A percentile compares a stretch with the other conserved stretches of the same genome.
Evolutionary conservation across 1,140 invertebrate species (phyloP).

Genomic region (Microvelia longipes): DNA sequence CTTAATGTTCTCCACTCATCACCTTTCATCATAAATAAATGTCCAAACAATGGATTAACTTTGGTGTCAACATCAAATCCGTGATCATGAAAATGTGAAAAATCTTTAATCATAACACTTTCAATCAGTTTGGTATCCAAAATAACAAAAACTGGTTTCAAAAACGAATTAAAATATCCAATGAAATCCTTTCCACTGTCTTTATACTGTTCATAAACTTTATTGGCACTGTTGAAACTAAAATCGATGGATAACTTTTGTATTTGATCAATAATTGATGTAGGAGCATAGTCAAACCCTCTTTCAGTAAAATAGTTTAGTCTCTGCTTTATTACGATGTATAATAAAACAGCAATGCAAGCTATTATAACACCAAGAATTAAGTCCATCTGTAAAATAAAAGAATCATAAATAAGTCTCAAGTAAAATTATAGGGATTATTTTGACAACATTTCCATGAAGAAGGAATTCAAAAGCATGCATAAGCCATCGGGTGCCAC

Average conservation of each 20-base stretch:
- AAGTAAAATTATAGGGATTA: too few species aligned
- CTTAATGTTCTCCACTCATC: constrained; percentile 33
- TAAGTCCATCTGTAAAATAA: too few species aligned
- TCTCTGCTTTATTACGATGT: not conserved
- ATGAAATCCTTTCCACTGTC: not conserved
- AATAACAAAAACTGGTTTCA: constrained; percentile 17
- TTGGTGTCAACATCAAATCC: constrained; percentile 13
- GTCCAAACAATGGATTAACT: constrained; percentile 13
- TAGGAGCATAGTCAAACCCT: not conserved
- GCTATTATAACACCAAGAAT: not conserved
- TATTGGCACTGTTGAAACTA: not conserved
- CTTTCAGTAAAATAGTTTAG: not conserved
- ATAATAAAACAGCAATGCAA: not conserved
- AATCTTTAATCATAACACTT: constrained; percentile 27
- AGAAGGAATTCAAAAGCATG: too few species aligned
- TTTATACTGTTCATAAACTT: not conserved
- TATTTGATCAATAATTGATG: not conserved
- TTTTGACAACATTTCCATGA: too few species aligned
- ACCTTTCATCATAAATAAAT: constrained; percentile 19
- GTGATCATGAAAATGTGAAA: constrained; percentile 24
- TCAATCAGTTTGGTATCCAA: constrained; percentile 30
- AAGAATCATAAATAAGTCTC: too few species aligned
- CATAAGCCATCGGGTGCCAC: too few species aligned
- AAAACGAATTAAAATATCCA: constrained; percentile 1
- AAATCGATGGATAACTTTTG: not conserved